These are phyloP conservation scores for Patiria pectinifera DNA, from an alignment of 53 echinoderm and acorn worm genomes.

Conservation along the genomic window DNA sequence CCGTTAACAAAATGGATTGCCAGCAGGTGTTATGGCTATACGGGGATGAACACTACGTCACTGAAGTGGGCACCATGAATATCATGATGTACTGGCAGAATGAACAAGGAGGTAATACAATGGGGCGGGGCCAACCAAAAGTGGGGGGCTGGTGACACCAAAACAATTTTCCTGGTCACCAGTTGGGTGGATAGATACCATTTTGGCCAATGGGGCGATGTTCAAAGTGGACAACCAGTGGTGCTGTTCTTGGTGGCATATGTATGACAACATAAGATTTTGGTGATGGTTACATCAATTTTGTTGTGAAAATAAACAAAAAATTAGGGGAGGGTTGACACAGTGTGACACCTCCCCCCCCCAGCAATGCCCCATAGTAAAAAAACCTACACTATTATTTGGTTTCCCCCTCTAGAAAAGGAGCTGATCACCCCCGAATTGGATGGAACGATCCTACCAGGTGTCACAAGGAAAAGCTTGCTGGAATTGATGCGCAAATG, in stretches of 20 bases:
- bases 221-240: no score
- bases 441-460: slow-evolving; percentile 92
- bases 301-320: no score
- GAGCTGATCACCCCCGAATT: slow-evolving; percentile 91
- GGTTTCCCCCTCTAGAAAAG: slow-evolving; percentile 52
- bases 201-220: no score
- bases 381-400: not conserved
- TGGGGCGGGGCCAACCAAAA: not conserved
- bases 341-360: no score
- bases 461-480: slow-evolving; percentile 88
- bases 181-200: no score
- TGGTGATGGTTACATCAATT: no score
- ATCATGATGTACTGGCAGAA: slow-evolving; percentile 94
- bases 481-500: slow-evolving; percentile 82
- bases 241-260: no score
- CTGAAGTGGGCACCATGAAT: slow-evolving; percentile 98
- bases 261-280: no score
- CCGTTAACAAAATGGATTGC: slow-evolving; percentile 76
- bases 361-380: no score
- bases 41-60: slow-evolving; percentile 88
- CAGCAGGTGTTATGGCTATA: slow-evolving; percentile 96
- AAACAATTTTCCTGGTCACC: no score
- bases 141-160: no score
- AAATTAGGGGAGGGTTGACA: no score
- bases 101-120: slow-evolving; percentile 79